Evolutionary conservation across 2,113 vertebrate genomes (phyloP).

Genomic region (Eurypyga helias): DNA sequence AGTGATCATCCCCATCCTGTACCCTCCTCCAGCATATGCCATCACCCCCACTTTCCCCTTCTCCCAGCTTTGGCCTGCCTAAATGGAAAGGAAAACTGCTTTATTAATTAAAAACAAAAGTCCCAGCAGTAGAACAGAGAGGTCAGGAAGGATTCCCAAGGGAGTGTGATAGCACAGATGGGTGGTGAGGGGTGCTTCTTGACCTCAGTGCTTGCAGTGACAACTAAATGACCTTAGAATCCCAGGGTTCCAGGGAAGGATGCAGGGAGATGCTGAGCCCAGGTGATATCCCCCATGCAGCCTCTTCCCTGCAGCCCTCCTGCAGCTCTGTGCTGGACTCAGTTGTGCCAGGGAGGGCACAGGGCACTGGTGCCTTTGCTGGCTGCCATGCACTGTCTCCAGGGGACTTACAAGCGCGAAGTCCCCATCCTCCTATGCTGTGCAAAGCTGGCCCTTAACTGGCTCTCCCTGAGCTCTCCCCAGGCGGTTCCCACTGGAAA

Average conservation of each 20-base stretch:
- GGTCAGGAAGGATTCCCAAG: not conserved
- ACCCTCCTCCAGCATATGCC: not conserved
- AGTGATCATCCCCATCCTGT: rapidly evolving
- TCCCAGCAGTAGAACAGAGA: not conserved
- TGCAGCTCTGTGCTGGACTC: rapidly evolving
- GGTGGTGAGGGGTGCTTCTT: not conserved
- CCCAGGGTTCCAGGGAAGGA: not conserved
- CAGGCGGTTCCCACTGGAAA: not conserved
- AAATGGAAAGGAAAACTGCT: not conserved
- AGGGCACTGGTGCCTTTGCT: not conserved
- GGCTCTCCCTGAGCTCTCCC: not conserved
- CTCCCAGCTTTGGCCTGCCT: not conserved
- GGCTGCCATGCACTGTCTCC: not conserved
- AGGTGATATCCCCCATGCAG: not conserved
- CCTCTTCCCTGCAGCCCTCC: not conserved
- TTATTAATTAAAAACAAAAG: not conserved
- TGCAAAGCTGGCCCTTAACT: not conserved
- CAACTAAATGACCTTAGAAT: not conserved
- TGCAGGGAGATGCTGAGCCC: not conserved
- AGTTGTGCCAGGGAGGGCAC: not conserved
- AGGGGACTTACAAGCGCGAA: not conserved
- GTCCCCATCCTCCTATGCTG: not conserved
- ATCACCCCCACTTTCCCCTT: not conserved
- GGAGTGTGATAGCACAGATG: not conserved
- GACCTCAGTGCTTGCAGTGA: not conserved